Conservation (phyloP, 2,113 vertebrate genomes). For the Anolis carolinensis region DNA sequence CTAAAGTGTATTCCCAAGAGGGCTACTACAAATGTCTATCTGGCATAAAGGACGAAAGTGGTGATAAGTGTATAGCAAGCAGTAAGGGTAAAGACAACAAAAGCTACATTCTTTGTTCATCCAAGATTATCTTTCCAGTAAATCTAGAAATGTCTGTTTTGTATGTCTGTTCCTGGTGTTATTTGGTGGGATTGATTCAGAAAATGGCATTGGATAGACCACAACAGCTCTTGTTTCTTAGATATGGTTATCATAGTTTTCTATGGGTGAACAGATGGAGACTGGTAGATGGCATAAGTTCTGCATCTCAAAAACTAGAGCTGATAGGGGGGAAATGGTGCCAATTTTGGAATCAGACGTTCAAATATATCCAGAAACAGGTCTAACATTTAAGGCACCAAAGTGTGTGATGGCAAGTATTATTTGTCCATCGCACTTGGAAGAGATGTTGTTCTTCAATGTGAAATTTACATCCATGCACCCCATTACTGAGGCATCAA, state of each 20-base stretch:
- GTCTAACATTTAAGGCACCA: too few species aligned
- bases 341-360: too few species aligned
- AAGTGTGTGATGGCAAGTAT: background rate
- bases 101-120: background rate
- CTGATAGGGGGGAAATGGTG: too few species aligned
- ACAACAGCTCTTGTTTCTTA: too few species aligned
- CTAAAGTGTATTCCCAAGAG: background rate
- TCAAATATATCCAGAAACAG: too few species aligned
- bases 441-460: background rate
- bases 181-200: too few species aligned
- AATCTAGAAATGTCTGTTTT: background rate
- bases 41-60: background rate
- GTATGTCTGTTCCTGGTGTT: too few species aligned
- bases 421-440: background rate
- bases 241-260: too few species aligned
- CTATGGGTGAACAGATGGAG: too few species aligned
- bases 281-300: too few species aligned
- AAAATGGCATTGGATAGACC: too few species aligned
- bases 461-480: background rate
- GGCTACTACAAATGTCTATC: background rate
- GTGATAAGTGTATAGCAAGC: background rate
- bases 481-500: background rate
- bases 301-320: too few species aligned
- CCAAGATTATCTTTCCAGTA: background rate
- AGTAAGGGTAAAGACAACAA: background rate